Conservation (phyloP, 2,797 vertebrate species). For the Protonibea diacanthus region DNA sequence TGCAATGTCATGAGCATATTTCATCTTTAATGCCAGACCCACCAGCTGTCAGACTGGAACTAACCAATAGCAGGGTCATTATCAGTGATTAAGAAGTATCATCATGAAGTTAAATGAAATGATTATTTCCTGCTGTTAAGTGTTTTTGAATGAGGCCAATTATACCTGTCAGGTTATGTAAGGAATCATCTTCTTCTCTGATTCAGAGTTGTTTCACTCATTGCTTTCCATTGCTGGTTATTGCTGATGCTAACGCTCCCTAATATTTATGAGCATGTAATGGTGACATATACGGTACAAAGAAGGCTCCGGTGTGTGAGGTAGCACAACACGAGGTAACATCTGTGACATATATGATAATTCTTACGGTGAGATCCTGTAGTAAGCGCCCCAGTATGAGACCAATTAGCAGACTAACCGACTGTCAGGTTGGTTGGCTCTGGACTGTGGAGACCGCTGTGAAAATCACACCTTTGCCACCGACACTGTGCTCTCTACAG, state of each 20-base stretch:
- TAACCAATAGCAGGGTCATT: constrained; percentile 65
- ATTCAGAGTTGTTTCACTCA: constrained; percentile 36
- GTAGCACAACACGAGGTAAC: constrained; percentile 15
- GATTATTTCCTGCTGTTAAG: constrained; percentile 69
- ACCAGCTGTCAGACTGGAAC: constrained; percentile 62
- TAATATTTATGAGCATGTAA: constrained; percentile 21
- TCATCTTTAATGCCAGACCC: constrained; percentile 66
- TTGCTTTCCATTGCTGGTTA: constrained; percentile 27
- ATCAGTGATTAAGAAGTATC: constrained; percentile 71
- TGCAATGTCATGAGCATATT: constrained; percentile 46
- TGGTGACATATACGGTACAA: neutral
- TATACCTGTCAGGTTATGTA: constrained; percentile 61
- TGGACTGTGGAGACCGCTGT: constrained; percentile 64
- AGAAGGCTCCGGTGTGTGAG: neutral
- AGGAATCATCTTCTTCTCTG: constrained; percentile 27
- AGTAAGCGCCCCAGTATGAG: constrained; percentile 68
- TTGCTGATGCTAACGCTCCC: constrained; percentile 1
- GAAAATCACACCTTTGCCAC: constrained; percentile 80
- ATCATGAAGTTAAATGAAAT: constrained; percentile 63
- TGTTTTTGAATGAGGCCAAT: constrained; percentile 68
- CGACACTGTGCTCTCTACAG: constrained; percentile 63
- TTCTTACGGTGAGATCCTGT: constrained; percentile 36
- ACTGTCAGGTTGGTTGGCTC: constrained; percentile 71
- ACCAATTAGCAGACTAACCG: constrained; percentile 79
- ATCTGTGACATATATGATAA: constrained; percentile 57